Base-by-base conservation (phyloP, 2,888 invertebrate species). In the Pristionchus exspectatus region DNA sequence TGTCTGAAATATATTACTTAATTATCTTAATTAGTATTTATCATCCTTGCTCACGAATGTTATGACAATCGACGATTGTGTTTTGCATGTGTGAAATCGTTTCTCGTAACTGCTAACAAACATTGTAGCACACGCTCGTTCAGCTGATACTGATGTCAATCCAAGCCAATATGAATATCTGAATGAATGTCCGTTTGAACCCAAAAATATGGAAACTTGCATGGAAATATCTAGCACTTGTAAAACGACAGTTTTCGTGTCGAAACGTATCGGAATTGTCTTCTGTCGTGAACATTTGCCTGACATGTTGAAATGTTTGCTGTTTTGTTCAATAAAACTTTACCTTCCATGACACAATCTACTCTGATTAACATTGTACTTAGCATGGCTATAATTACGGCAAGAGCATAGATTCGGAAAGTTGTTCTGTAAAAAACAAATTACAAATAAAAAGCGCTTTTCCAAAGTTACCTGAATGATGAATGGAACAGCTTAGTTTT, bases 91-190 rank as follows among this genome's bases (percentile, higher is more conserved):
- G 18, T 74, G 74, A 38, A 74, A 74, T 18, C 74, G 0, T 38
- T 38, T 74, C 74, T 74, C 74, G 9, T 74, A 74, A 38, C 4
- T 33, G 38, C 38, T 33, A 24, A 38, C 33, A 10, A 38, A 33
- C 21, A 74, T 38, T 38, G 74, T 38, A 21, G 74, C 74, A n/a
- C 12, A 21, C 1, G 38, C 33, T 33, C 74, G 7, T 38, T 74
- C 74, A 10, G 24, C 3, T 0, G 74, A n/a, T 9, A 74, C 38
- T 5, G 38, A 38, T 1, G 74, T 44, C 3, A 74, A 33, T 21
- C 5, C 74, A 38, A 74, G 33, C 74, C 74, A 74, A 38, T 74
- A 74, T 0, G 38, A 74, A 74, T 74, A 74, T 38, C 74, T 74
- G 44, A 33, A 74, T 38, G 2, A 72, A 33, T 0, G 1, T 18